phyloP scores from a whole-genome alignment of 1,140 invertebrate genomes.

The Drosophila hydei region DNA sequence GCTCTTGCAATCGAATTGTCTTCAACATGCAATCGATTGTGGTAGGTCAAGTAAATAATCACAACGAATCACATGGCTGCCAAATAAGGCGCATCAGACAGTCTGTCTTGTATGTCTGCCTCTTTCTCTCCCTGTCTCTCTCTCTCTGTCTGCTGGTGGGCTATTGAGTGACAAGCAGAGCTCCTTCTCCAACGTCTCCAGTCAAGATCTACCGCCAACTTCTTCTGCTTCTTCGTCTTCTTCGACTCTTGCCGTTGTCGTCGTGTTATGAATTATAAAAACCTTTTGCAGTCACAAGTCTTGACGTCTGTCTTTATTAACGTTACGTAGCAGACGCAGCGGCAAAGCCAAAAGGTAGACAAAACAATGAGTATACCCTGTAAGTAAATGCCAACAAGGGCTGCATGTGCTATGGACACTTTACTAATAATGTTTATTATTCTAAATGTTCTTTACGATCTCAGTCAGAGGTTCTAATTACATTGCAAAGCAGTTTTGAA shows the following conservation, averaged over 20 bases:
- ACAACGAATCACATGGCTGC: slow-evolving; percentile 15
- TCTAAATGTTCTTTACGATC: too few species aligned
- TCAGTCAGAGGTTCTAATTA: too few species aligned
- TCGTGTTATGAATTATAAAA: slow-evolving; percentile 49
- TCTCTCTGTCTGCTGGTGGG: neutral
- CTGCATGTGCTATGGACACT: neutral
- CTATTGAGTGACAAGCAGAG: slow-evolving; percentile 21
- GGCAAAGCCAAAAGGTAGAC: slow-evolving; percentile 7
- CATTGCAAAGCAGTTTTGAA: too few species aligned
- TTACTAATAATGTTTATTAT: too few species aligned
- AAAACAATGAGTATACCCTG: slow-evolving; percentile 17
- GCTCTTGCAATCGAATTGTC: slow-evolving; percentile 5
- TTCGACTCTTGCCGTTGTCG: slow-evolving; percentile 14
- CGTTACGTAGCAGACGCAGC: slow-evolving; percentile 30
- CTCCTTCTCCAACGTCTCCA: neutral
- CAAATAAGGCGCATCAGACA: slow-evolving; percentile 47
- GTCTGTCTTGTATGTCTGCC: slow-evolving; percentile 10
- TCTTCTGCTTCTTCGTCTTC: slow-evolving; percentile 1
- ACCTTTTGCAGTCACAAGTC: slow-evolving; percentile 17
- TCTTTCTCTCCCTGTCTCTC: neutral
- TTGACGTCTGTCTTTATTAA: slow-evolving; percentile 34
- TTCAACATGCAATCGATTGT: slow-evolving; percentile 46
- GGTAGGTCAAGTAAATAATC: slow-evolving; percentile 46
- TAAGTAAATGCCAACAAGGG: neutral
- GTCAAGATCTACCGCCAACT: slow-evolving; percentile 22